phyloP scores from a whole-genome alignment of 2,888 invertebrate genomes.

The Cybosia mesomella region DNA sequence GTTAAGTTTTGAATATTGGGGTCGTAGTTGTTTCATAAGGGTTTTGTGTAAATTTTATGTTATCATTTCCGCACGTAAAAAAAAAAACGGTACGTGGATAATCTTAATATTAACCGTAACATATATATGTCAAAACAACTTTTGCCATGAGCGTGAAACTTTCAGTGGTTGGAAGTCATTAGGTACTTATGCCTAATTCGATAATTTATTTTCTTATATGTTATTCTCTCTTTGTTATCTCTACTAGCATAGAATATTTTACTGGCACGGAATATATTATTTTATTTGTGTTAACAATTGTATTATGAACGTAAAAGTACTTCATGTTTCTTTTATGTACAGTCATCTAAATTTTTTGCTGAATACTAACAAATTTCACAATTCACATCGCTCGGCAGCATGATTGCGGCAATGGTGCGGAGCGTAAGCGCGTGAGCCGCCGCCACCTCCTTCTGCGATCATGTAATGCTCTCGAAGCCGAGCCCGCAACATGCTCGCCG shows the following conservation, averaged over 20 bases:
- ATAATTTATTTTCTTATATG: background rate
- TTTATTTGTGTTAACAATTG: background rate
- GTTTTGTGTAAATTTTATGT: no score
- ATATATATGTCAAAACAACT: constrained; percentile 6
- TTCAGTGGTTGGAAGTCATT: background rate
- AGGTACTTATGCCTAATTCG: background rate
- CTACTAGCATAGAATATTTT: background rate
- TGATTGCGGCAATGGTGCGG: no score
- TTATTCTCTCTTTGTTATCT: background rate
- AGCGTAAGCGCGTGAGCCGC: no score
- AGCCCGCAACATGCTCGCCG: no score
- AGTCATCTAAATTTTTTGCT: background rate
- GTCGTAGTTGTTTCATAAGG: no score
- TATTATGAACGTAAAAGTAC: background rate
- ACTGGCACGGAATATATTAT: background rate
- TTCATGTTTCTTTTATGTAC: background rate
- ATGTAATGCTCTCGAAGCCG: no score
- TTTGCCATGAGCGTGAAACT: constrained; percentile 6
- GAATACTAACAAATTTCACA: background rate
- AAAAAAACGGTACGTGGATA: no score
- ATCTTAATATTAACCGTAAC: no score
- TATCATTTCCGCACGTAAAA: no score
- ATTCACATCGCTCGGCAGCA: no score
- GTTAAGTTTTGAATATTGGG: no score
- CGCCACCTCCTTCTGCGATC: no score